Percentiles rank a stretch among this genome's conserved stretches.
phyloP scores from a whole-genome alignment of 2,888 invertebrate genomes.

The Papilio protenor region DNA sequence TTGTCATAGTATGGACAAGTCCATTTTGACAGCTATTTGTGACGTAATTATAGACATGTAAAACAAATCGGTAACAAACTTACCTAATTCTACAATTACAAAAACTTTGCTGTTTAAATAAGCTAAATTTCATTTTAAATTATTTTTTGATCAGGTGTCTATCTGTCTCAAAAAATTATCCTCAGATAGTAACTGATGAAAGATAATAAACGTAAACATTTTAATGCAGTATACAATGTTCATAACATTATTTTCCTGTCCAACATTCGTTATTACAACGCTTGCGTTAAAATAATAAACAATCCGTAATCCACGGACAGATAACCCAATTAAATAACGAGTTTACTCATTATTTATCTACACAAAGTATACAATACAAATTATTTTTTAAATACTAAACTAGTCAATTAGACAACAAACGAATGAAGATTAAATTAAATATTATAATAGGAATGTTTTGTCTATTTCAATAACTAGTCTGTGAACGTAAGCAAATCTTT shows the following conservation, averaged over 20 bases:
- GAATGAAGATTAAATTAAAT: not conserved
- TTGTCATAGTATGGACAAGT: conserved; percentile 11
- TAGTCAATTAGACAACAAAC: conserved; percentile 2
- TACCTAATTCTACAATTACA: not conserved
- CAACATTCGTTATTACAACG: conserved; percentile 27
- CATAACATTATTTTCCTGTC: conserved; percentile 22
- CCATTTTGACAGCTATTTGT: conserved; percentile 12
- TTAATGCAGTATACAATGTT: not conserved
- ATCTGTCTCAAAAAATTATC: not conserved
- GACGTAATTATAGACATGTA: not conserved
- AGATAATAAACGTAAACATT: not conserved
- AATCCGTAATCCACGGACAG: conserved; percentile 33
- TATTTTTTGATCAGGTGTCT: not conserved
- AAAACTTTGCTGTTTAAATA: not conserved
- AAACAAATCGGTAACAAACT: not conserved
- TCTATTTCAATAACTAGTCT: not conserved
- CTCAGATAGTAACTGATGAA: not conserved
- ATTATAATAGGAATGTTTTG: not conserved
- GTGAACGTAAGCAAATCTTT: not conserved
- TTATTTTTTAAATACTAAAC: not conserved
- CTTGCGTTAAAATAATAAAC: conserved; percentile 28
- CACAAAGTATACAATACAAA: conserved; percentile 12
- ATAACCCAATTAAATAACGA: conserved; percentile 43
- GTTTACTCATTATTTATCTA: conserved; percentile 25
- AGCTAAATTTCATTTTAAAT: not conserved